These are phyloP conservation scores for Struthidea cinerea DNA, from an alignment of 2,113 vertebrate species.

Conservation along the genomic window DNA sequence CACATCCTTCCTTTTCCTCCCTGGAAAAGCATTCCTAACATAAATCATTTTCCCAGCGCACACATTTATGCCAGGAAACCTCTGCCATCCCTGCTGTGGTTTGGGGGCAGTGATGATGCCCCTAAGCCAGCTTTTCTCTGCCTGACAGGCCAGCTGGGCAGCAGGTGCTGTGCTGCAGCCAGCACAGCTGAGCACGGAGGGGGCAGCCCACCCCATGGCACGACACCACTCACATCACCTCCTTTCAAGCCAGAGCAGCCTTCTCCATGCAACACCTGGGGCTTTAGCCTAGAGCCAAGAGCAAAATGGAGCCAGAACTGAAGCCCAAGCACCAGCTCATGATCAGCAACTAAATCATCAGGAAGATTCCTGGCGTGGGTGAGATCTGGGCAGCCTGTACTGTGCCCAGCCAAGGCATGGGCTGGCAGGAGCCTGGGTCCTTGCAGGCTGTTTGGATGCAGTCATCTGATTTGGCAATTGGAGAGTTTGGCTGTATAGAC, in stretches of 20 bases:
- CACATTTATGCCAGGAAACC: neutral
- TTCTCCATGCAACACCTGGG: neutral
- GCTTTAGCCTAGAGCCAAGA: neutral
- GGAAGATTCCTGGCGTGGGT: rapidly evolving
- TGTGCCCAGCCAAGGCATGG: neutral
- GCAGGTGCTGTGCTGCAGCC: rapidly evolving
- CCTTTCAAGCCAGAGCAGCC: neutral
- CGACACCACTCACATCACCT: rapidly evolving
- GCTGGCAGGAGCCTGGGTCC: neutral
- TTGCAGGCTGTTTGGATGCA: neutral
- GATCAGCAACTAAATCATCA: neutral
- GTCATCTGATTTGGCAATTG: neutral
- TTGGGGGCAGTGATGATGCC: neutral
- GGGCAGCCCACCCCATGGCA: rapidly evolving
- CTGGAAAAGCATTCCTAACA: neutral
- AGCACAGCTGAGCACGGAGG: rapidly evolving
- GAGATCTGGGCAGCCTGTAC: neutral
- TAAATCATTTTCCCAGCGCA: neutral
- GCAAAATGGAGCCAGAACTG: neutral
- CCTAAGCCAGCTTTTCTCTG: neutral
- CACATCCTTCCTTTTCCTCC: neutral
- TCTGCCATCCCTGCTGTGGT: neutral
- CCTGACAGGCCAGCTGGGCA: neutral
- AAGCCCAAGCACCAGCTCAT: neutral
- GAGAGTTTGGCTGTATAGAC: neutral